phyloP scores from a whole-genome alignment of 1,140 invertebrate genomes.

The Plectus sambesii region DNA sequence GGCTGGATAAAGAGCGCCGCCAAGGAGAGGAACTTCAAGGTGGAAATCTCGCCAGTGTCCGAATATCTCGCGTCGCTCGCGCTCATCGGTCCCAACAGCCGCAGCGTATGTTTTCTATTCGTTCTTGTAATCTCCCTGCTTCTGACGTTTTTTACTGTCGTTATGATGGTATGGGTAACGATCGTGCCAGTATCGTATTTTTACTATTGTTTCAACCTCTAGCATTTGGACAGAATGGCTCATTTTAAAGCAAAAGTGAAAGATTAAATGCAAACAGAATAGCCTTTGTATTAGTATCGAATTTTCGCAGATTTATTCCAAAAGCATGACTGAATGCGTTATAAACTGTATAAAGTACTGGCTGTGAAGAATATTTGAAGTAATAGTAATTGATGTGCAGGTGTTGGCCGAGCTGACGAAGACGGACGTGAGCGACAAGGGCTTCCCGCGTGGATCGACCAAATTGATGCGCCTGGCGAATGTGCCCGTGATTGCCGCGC shows the following conservation, averaged over 20 bases:
- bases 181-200: too few species aligned
- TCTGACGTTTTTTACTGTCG: too few species aligned
- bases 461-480: conserved; percentile 22
- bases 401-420: conserved; percentile 23
- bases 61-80: conserved; percentile 28
- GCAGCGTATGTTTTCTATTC: conserved; percentile 15
- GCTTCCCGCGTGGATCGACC: conserved; percentile 23
- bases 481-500: conserved; percentile 25
- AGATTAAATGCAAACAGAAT: too few species aligned
- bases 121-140: too few species aligned
- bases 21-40: conserved; percentile 14
- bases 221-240: too few species aligned
- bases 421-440: conserved; percentile 20
- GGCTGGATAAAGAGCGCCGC: conserved; percentile 14
- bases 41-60: conserved; percentile 22
- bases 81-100: conserved; percentile 26
- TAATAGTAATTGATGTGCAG: conserved; percentile 1
- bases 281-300: too few species aligned
- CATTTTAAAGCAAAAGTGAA: too few species aligned
- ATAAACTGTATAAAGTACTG: too few species aligned
- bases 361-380: neutral
- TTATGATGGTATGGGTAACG: too few species aligned
- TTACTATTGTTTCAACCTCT: too few species aligned
- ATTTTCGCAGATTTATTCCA: too few species aligned
- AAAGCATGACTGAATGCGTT: too few species aligned